Base-by-base conservation (phyloP, 2,797 vertebrate genomes). In the Acanthis flammea region DNA sequence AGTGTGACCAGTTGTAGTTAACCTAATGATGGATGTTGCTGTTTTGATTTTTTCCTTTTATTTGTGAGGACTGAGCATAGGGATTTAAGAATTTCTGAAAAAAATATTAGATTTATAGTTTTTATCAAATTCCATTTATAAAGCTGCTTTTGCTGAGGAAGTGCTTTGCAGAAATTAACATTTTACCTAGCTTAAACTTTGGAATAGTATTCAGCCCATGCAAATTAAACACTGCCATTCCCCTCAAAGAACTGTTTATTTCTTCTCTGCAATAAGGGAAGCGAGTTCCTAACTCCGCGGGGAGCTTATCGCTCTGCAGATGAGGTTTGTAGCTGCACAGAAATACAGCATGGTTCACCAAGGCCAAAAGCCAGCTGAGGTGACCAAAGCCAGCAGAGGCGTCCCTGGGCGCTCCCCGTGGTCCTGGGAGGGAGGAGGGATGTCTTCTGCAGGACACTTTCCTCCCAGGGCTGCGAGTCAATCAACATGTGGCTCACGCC, bases 231-330 rank as follows among this genome's bases (percentile, higher is more conserved):
- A 14, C 55, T 75, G 58, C 55, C n/a, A 35, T 95, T 94, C 76
- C 42, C 63, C 48, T 90, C 79, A 87, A 86, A 94, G 91, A 67
- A 17, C 82, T 88, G 78, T 94, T 95, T 95, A 84, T 95, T 95
- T 94, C 91, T 94, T 42, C 73, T 70, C 51, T 28, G 30, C 85
- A 84, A 45, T 83, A 63, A 92, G 88, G 92, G 85, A 94, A 94
- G 79, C 4, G 82, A 92, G 87, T 53, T 92, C 66, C 91, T 70
- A 63, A 48, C 82, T 77, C 85, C 44, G 60, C 4, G 1, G 92
- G 95, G 83, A 92, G 63, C 53, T 10, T 82, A 76, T n/a, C 7
- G 0, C 87, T 68, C 72, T 83, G 82, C 60, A 24, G 14, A 57
- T 19, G 79, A 78, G 75, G 61, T 72, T 70, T 62, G 47, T 45